Evolutionary conservation across 2,888 invertebrate genomes (phyloP).

Genomic region (Eupithecia tripunctaria): DNA sequence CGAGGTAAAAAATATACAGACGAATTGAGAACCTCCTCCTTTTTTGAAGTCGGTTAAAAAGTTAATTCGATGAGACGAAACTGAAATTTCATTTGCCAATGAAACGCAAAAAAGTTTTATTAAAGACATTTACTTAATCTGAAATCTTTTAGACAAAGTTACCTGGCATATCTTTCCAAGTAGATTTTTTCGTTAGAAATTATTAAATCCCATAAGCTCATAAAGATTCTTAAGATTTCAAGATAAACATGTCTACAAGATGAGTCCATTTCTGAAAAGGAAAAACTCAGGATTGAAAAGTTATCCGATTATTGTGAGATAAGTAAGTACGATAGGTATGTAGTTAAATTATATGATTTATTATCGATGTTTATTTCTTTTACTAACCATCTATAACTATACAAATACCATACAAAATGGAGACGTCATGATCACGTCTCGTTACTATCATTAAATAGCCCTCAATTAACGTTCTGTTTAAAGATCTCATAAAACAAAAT

Average conservation of each 20-base stretch:
- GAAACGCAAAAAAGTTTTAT: neutral
- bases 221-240: neutral
- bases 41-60: too few species aligned
- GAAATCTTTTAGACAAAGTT: neutral
- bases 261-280: neutral
- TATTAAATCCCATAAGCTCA: neutral
- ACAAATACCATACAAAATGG: too few species aligned
- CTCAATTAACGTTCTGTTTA: too few species aligned
- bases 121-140: neutral
- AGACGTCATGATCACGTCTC: too few species aligned
- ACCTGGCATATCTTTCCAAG: neutral
- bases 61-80: neutral
- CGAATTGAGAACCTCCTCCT: too few species aligned
- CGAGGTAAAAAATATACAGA: too few species aligned
- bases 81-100: neutral
- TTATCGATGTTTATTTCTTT: neutral
- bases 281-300: conserved; percentile 1
- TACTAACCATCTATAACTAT: too few species aligned
- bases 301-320: neutral
- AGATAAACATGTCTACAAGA: neutral
- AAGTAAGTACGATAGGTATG: neutral
- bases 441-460: too few species aligned
- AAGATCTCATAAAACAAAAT: too few species aligned
- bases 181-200: neutral
- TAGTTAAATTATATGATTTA: neutral